Percentiles rank a stretch among this genome's conserved stretches.
phyloP scores from a whole-genome alignment of 2,113 vertebrate genomes.

The Brachypteracias leptosomus region DNA sequence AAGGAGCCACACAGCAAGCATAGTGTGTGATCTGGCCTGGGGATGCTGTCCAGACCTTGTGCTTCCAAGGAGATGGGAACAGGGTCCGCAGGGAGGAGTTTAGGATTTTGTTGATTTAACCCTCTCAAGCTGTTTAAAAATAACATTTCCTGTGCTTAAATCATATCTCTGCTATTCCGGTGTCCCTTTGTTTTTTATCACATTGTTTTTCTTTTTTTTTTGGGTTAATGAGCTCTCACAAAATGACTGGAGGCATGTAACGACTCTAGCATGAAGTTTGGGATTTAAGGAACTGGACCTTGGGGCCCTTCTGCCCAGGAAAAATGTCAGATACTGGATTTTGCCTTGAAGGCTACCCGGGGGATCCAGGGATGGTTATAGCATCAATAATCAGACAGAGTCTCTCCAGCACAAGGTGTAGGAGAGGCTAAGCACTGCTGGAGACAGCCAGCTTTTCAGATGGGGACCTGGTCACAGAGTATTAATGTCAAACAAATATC shows the following conservation, averaged over 20 bases:
- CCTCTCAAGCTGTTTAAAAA: slow-evolving; percentile 52
- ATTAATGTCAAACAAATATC: neutral
- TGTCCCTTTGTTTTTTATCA: neutral
- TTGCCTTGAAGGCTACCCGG: neutral
- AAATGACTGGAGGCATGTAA: neutral
- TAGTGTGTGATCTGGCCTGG: neutral
- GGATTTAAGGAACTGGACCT: neutral
- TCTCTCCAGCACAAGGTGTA: neutral
- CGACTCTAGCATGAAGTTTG: neutral
- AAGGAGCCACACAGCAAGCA: neutral
- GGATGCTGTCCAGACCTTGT: neutral
- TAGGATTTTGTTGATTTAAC: slow-evolving; percentile 52
- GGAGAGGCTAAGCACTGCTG: neutral
- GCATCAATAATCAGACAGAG: neutral
- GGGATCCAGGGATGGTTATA: neutral
- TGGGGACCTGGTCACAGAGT: neutral
- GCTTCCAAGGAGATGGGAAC: neutral
- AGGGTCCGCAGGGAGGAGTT: neutral
- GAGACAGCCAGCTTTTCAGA: neutral
- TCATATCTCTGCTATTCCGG: neutral
- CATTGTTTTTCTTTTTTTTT: neutral
- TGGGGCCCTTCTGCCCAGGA: neutral
- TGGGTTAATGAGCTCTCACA: neutral
- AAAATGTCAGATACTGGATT: neutral
- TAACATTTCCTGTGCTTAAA: slow-evolving; percentile 28